Evolutionary conservation across 2,888 invertebrate species (phyloP).

Genomic region (Agrochola litura): DNA sequence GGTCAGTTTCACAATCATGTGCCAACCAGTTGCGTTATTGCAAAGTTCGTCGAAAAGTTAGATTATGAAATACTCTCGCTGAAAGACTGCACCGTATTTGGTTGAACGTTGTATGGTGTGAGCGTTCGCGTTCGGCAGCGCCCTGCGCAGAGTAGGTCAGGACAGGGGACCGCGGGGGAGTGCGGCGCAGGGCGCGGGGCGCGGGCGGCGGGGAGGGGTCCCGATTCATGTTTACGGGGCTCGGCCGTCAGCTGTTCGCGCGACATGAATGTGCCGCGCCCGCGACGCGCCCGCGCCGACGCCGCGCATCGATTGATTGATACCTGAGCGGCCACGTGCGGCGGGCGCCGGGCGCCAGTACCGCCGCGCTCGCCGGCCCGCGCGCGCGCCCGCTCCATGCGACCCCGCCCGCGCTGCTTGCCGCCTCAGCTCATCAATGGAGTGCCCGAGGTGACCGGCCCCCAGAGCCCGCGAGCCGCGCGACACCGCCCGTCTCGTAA

Average conservation of each 20-base stretch:
- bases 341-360: slow-evolving; percentile 80
- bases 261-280: slow-evolving; percentile 88
- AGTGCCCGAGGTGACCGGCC: slow-evolving; percentile 85
- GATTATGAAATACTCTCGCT: slow-evolving; percentile 9
- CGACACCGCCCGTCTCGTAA: slow-evolving; percentile 70
- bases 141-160: slow-evolving; percentile 77
- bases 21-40: slow-evolving; percentile 30
- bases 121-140: slow-evolving; percentile 62
- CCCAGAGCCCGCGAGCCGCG: slow-evolving; percentile 69
- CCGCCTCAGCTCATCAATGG: slow-evolving; percentile 83
- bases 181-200: slow-evolving; percentile 56
- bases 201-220: slow-evolving; percentile 62
- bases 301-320: slow-evolving; percentile 88
- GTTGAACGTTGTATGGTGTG: slow-evolving; percentile 50
- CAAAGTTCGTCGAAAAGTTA: slow-evolving; percentile 32
- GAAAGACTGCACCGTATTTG: slow-evolving; percentile 50
- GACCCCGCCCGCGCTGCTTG: slow-evolving; percentile 72
- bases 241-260: slow-evolving; percentile 89
- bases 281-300: slow-evolving; percentile 78
- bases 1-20: not conserved
- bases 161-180: slow-evolving; percentile 64
- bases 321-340: slow-evolving; percentile 82
- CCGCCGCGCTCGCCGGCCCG: slow-evolving; percentile 82
- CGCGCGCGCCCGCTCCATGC: slow-evolving; percentile 79
- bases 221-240: slow-evolving; percentile 89